A percentile compares a stretch with the other conserved stretches of the same genome.
Conservation (phyloP, 2,797 vertebrate species). For the Urosaurus nigricauda region DNA sequence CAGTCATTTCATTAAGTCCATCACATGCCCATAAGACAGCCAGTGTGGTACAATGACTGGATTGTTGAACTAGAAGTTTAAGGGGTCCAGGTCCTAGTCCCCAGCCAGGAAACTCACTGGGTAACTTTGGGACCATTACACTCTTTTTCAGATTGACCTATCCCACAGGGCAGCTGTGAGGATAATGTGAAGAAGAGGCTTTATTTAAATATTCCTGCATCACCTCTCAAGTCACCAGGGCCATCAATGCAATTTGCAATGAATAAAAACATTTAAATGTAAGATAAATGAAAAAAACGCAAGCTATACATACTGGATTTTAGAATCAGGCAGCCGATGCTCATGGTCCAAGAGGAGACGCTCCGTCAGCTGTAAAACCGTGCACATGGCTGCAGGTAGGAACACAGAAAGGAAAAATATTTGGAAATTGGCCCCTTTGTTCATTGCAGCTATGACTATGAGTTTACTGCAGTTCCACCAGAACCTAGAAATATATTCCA, state of each 20-base stretch:
- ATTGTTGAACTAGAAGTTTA: too few species aligned
- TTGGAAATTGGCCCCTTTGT: neutral
- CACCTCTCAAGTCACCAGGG: too few species aligned
- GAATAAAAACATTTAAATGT: too few species aligned
- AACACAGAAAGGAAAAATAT: neutral
- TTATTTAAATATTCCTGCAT: too few species aligned
- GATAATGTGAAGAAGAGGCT: too few species aligned
- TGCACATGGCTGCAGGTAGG: conserved; percentile 86
- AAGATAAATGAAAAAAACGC: too few species aligned
- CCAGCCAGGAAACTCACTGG: neutral
- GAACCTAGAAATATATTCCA: neutral
- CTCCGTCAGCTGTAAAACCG: conserved; percentile 90
- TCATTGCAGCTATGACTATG: too few species aligned
- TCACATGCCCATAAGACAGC: too few species aligned
- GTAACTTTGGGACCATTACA: neutral
- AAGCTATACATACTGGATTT: conserved; percentile 88
- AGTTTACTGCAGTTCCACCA: neutral
- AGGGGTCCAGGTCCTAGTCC: too few species aligned
- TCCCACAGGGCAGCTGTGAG: neutral
- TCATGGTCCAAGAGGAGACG: conserved; percentile 92
- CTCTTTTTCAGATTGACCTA: neutral
- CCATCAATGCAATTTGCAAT: too few species aligned
- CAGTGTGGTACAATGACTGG: too few species aligned
- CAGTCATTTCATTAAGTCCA: too few species aligned
- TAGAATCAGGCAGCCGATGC: conserved; percentile 87